Conservation (phyloP, 2,797 vertebrate species). For the Phyllotis vaccarum region DNA sequence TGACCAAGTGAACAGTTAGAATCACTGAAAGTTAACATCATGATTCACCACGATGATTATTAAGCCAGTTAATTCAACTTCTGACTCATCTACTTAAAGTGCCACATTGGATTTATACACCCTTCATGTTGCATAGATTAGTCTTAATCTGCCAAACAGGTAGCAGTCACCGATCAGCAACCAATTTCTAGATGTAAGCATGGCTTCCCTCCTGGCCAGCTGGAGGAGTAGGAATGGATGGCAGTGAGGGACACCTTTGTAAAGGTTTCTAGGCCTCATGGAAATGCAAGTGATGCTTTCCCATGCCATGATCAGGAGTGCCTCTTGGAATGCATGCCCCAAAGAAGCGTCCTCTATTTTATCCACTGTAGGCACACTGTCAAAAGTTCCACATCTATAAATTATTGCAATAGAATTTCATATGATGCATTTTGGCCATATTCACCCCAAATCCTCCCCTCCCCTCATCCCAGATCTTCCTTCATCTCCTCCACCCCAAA, state of each 20-base stretch:
- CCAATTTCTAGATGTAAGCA: background rate
- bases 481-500: background rate
- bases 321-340: background rate
- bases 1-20: conserved; percentile 60
- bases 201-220: background rate
- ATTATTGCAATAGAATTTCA: background rate
- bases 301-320: background rate
- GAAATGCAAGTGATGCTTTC: background rate
- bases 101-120: background rate
- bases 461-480: background rate
- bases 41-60: conserved; percentile 66
- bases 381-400: background rate
- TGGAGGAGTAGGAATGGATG: background rate
- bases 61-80: conserved; percentile 66
- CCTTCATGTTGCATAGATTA: background rate
- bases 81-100: conserved; percentile 26
- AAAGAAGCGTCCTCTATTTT: rapidly evolving
- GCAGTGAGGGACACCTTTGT: too few species aligned
- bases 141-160: conserved; percentile 8
- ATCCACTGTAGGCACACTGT: rapidly evolving
- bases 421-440: background rate
- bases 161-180: background rate
- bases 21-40: background rate
- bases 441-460: background rate
- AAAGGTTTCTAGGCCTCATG: too few species aligned